Base-by-base conservation (phyloP, 2,888 invertebrate species). In the Craniophora ligustri region DNA sequence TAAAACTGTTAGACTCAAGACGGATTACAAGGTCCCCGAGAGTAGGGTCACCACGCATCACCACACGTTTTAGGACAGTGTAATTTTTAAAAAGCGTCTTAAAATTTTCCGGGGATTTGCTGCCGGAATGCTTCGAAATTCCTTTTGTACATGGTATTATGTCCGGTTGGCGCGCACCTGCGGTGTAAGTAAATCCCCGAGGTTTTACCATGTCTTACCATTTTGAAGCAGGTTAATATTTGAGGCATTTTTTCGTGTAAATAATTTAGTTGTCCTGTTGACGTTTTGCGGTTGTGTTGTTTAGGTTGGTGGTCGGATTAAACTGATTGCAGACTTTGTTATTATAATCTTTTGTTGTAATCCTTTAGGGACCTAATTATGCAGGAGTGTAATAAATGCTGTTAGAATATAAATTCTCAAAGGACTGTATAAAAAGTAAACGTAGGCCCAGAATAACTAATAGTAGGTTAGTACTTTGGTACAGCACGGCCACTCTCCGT, bases 1-100 rank as follows among this genome's bases (percentile, higher is more conserved):
- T 75, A 70, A 72, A 65, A 69, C 75, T 64, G 67, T 72, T 66
- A 51, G 65, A 64, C 56, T 69, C 64, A 58, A 72, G 76, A 67
- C 63, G 71, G 67, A 69, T 73, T 65, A 72, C 64, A 54, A 59
- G 66, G 61, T 56, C 59, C 54, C 46, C 38, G 13, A 46, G 39
- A 67, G 62, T 58, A 71, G 56, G 65, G 62, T 71, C 26, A 51
- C 60, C 62, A 49, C 15, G 13, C 44, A 7, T 35, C 40, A 5
- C 8, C 44, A 32, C 31, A 31, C 45, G 11, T 21, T 13, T 48
- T 51, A 38, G 68, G 62, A 71, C 67, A 65, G 5, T 51, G 51
- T 67, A 65, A 67, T 51, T 62, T 67, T n/a, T 66, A 53, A 63
- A 67, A 56, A 23, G 42, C 54, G 50, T 59, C 72, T 74, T 66